These are phyloP conservation scores for Scylla paramamosain DNA, from an alignment of 1,140 invertebrate species.

Conservation along the genomic window DNA sequence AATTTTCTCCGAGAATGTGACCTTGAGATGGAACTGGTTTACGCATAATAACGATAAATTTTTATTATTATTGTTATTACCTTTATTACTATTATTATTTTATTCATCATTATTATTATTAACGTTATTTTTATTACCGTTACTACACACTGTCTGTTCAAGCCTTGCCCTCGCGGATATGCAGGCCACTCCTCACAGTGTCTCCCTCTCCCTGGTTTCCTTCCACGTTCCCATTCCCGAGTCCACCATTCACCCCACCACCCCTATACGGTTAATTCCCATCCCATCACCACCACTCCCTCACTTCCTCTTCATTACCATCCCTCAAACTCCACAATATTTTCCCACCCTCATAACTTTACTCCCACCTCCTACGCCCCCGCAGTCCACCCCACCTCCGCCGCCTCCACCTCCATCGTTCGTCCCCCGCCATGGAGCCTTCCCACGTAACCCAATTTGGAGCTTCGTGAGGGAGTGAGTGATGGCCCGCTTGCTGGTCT, in stretches of 20 bases:
- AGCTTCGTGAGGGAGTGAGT: slow-evolving; percentile 11
- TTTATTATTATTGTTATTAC: background rate
- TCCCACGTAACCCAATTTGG: slow-evolving; percentile 20
- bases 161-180: background rate
- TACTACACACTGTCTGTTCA: no score
- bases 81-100: background rate
- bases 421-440: background rate
- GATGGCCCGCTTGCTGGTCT: background rate
- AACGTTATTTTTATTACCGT: no score
- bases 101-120: no score
- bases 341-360: slow-evolving; percentile 10
- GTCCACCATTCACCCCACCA: background rate
- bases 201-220: background rate
- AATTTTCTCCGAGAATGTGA: background rate
- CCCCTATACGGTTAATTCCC: background rate
- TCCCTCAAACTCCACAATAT: background rate
- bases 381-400: background rate
- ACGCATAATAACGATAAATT: background rate
- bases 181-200: background rate
- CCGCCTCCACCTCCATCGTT: background rate
- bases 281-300: slow-evolving; percentile 9
- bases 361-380: background rate
- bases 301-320: background rate
- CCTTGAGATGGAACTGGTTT: background rate
- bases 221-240: background rate